Evolutionary conservation across 2,113 vertebrate genomes (phyloP), one percentile per base, ranked within the genome.

Genomic region (Cephalopholis sonnerati): DNA sequence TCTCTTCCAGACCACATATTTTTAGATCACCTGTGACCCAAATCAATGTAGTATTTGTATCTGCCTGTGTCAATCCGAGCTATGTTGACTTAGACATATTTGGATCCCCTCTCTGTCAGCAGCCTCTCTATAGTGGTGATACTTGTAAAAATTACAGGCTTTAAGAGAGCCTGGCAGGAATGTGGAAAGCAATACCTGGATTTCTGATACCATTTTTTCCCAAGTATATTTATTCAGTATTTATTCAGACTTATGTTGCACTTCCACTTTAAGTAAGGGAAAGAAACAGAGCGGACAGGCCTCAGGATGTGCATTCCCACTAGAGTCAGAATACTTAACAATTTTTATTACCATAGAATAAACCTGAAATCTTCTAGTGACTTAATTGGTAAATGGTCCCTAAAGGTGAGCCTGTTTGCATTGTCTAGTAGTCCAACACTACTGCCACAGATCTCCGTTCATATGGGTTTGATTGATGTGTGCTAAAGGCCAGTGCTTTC

Each of bases 401-500:
- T 29, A 58, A 18, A 15, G 17, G 15, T 62, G 15, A 20, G 0
- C 8, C 29, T 25, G 25, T 54, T 12, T 48, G 15, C 36, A 62
- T 25, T 6, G n/a, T 3, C 10, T 29, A 67, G 46, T 44, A 53
- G 59, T 24, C 62, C 17, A 24, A 36, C n/a, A 25, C 16, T 18
- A 20, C 18, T 66, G 39, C 50, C 22, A 53, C 68, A 39, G 5
- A 46, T 55, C 58, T 64, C 7, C 53, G 18, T 39, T 36, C 22
- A 51, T 55, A 17, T n/a, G 22, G 68, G 53, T 25, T 16, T 68
- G 70, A 75, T 20, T 64, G 51, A 36, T 32, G 22, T 24, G 7
- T 24, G 55, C 22, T 68, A 77, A 83, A 84, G 83, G 87, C 69
- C 29, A 69, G 82, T 92, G 87, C 89, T 86, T 91, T 91, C 77